phyloP scores from a whole-genome alignment of 2,113 vertebrate genomes.

The Gymnobelideus leadbeateri region DNA sequence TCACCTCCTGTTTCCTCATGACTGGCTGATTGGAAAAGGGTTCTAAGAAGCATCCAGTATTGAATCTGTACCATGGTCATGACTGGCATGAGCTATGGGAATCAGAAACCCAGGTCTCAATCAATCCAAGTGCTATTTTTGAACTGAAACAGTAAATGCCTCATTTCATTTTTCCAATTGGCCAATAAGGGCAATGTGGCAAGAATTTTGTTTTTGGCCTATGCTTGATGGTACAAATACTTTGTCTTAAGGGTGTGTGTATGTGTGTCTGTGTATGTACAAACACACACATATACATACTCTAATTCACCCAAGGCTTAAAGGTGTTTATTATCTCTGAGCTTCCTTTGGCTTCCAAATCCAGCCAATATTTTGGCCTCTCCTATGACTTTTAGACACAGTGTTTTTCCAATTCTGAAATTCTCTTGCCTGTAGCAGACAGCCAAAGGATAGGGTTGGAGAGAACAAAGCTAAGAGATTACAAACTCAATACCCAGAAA shows the following conservation, averaged over 20 bases:
- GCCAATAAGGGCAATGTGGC: conserved; percentile 27
- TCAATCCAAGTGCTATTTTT: conserved; percentile 25
- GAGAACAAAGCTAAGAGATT: conserved; percentile 14
- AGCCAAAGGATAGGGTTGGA: conserved; percentile 27
- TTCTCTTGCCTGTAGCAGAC: conserved; percentile 27
- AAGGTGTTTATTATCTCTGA: conserved; percentile 16
- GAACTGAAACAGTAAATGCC: conserved; percentile 23
- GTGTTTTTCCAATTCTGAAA: conserved; percentile 45
- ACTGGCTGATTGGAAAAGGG: conserved; percentile 23
- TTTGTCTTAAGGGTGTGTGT: background rate
- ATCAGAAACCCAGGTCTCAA: conserved; percentile 29
- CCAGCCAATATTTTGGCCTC: conserved; percentile 43
- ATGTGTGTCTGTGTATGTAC: no score
- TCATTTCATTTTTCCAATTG: conserved; percentile 52
- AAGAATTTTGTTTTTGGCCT: conserved; percentile 19
- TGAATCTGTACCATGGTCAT: conserved; percentile 2
- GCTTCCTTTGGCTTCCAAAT: conserved; percentile 32
- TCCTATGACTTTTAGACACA: conserved; percentile 6
- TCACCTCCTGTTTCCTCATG: conserved; percentile 46
- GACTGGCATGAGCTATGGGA: conserved; percentile 39
- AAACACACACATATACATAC: background rate
- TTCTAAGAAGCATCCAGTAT: conserved; percentile 19
- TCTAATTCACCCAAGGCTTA: background rate
- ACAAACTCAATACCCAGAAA: conserved; percentile 27
- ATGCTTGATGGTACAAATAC: background rate